Conservation (phyloP, 2,113 vertebrate genomes). For the Dipodomys spectabilis region DNA sequence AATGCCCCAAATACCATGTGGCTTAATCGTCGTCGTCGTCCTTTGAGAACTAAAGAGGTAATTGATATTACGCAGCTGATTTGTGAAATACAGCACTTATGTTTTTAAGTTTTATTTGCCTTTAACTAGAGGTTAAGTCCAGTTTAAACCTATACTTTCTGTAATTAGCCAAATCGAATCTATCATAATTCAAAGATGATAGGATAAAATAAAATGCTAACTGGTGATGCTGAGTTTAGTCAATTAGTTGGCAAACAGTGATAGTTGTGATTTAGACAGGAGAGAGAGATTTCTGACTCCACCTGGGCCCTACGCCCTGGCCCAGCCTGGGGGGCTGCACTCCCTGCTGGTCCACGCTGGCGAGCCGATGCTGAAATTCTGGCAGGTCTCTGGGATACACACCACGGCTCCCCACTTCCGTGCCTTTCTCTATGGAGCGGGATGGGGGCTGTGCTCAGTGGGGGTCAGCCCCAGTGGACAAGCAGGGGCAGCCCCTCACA, state of each 20-base stretch:
- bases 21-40: slow-evolving; percentile 57
- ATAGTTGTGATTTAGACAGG: slow-evolving; percentile 54
- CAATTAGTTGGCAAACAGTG: slow-evolving; percentile 32
- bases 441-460: too few relatives aligned
- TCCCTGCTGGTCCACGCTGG: not conserved
- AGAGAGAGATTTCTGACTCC: slow-evolving; percentile 28
- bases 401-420: not conserved
- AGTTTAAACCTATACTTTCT: slow-evolving; percentile 66
- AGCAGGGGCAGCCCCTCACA: too few relatives aligned
- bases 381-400: slow-evolving; percentile 41
- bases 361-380: slow-evolving; percentile 39
- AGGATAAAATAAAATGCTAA: slow-evolving; percentile 53
- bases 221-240: slow-evolving; percentile 28
- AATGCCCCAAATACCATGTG: slow-evolving; percentile 70
- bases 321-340: too few relatives aligned
- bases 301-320: too few relatives aligned
- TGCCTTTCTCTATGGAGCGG: slow-evolving; percentile 5
- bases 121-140: slow-evolving; percentile 63
- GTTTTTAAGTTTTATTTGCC: slow-evolving; percentile 52
- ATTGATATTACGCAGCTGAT: slow-evolving; percentile 61
- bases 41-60: slow-evolving; percentile 68
- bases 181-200: slow-evolving; percentile 57
- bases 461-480: too few relatives aligned
- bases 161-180: slow-evolving; percentile 58
- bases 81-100: slow-evolving; percentile 59